Percentiles rank a stretch among this genome's conserved stretches.
Evolutionary conservation across 2,113 vertebrate genomes (phyloP).

Genomic region (Penelope pileata): DNA sequence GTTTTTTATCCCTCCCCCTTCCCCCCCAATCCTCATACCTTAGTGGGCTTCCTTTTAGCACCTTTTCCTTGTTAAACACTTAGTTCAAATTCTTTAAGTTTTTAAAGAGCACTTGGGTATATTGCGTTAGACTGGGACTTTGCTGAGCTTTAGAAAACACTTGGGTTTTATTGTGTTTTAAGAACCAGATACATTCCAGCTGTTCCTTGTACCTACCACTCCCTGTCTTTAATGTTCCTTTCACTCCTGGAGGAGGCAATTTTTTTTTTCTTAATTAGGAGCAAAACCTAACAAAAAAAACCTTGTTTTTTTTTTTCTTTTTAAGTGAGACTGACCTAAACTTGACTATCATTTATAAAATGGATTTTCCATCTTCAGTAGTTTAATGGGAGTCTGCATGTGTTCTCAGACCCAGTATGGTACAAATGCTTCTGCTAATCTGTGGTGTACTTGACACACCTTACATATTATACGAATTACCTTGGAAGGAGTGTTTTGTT

Average conservation of each 20-base stretch:
- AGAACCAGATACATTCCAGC: conserved; percentile 39
- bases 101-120: not conserved
- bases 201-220: conserved; percentile 20
- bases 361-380: not conserved
- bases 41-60: not conserved
- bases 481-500: not conserved
- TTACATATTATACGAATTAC: not conserved
- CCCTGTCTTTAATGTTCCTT: not conserved
- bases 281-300: not conserved
- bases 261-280: not conserved
- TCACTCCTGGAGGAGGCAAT: not conserved
- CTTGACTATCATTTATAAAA: not conserved
- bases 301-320: not conserved
- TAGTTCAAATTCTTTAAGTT: not conserved
- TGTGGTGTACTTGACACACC: conserved; percentile 4
- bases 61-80: not conserved
- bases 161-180: conserved; percentile 7
- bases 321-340: not conserved
- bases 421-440: conserved; percentile 8
- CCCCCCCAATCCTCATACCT: no score
- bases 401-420: not conserved
- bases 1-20: no score
- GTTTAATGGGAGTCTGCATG: not conserved
- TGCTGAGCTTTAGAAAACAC: conserved; percentile 24
- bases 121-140: not conserved